Evolutionary conservation across 2,113 vertebrate genomes (phyloP).

Genomic region (Cavia aperea): DNA sequence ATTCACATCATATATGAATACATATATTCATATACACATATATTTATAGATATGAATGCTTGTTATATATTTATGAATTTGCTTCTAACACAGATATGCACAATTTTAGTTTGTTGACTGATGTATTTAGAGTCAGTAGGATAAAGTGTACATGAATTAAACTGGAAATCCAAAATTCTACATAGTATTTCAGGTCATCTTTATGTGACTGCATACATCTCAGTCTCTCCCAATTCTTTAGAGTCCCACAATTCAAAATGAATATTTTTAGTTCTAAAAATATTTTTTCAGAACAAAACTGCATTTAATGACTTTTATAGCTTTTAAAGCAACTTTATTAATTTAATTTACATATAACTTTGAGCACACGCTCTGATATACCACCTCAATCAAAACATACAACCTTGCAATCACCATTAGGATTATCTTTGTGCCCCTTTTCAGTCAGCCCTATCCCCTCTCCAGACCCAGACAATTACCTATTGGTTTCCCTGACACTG

Average conservation of each 20-base stretch:
- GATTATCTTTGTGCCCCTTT: background rate
- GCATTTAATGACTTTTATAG: background rate
- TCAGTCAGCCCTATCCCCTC: accelerated
- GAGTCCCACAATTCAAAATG: background rate
- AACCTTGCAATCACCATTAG: background rate
- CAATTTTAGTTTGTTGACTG: background rate
- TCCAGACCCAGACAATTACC: accelerated
- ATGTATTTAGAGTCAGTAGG: background rate
- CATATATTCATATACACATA: background rate
- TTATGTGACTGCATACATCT: background rate
- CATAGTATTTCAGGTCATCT: background rate
- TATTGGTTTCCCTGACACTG: background rate
- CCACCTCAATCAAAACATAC: background rate
- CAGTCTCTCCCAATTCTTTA: background rate
- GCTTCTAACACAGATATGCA: background rate
- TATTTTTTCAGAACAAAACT: background rate
- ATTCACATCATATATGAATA: background rate
- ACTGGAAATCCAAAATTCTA: background rate
- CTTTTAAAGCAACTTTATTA: background rate
- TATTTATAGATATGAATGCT: background rate
- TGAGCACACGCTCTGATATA: background rate
- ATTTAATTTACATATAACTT: background rate
- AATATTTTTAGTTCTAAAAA: background rate
- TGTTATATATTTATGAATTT: background rate
- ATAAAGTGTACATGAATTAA: background rate